phyloP scores from a whole-genome alignment of 2,888 invertebrate genomes.

The Drosophila fungiperda region DNA sequence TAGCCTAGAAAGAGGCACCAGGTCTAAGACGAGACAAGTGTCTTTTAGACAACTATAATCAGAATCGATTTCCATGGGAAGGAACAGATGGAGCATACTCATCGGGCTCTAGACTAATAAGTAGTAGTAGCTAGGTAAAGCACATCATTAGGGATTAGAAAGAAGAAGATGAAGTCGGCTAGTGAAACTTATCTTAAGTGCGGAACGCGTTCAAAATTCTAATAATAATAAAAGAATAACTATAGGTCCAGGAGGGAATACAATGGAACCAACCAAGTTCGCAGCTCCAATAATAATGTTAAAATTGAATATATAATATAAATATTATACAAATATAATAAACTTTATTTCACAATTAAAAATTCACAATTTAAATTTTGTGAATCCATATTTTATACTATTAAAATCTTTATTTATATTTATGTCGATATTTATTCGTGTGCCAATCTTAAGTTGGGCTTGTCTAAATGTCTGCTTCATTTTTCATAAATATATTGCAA shows the following conservation, averaged over 20 bases:
- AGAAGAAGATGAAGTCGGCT: not conserved
- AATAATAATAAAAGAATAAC: too few relatives aligned
- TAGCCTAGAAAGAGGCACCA: too few relatives aligned
- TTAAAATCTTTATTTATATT: too few relatives aligned
- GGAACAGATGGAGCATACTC: not conserved
- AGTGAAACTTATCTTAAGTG: not conserved
- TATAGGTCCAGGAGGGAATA: not conserved
- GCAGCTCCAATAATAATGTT: not conserved
- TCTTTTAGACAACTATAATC: too few relatives aligned
- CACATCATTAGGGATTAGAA: too few relatives aligned
- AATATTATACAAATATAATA: not conserved
- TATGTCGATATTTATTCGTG: too few relatives aligned
- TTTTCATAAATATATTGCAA: not conserved
- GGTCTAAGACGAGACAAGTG: not conserved
- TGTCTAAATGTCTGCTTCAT: not conserved
- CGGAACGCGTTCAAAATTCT: not conserved
- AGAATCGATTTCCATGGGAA: too few relatives aligned
- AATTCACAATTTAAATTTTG: too few relatives aligned
- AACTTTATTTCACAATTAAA: not conserved
- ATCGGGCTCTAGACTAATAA: not conserved
- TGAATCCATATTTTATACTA: too few relatives aligned
- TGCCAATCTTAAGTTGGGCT: not conserved
- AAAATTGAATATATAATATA: not conserved
- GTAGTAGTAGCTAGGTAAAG: not conserved
- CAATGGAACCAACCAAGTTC: not conserved